Evolutionary conservation across 2,113 vertebrate species (phyloP), one percentile per base, ranked within the genome.

Genomic region (Eolophus roseicapilla): DNA sequence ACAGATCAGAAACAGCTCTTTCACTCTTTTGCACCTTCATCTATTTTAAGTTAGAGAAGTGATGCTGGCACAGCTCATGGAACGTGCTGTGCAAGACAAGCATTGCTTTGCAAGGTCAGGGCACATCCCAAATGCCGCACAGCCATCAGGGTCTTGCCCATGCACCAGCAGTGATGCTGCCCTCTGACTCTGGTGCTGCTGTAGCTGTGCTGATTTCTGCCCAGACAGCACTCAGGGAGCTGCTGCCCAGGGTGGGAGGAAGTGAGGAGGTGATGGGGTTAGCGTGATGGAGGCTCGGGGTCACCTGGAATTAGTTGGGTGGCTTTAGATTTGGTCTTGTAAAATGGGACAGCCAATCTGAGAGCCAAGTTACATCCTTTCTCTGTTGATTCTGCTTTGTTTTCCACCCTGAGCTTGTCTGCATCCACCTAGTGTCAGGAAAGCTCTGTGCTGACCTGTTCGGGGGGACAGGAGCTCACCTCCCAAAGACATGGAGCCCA

Each of bases 231-330:
- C 68, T 46, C 0, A 5, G 25, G 19, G 29, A 88, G 50, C 68
- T 74, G 71, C 76, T 67, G 62, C 86, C 44, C 0, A 0, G 44
- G 43, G 9, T 31, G 67, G 14, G 67, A 50, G 37, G 57, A 39
- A 1, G 0, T 0, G n/a, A 29, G 55, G 37, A 71, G 52, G 24
- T 1, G 2, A 50, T 14, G 11, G 46, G 46, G 20, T 82, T 43
- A 82, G 43, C 0, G 0, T 39, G 65, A 19, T 3, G 3, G 49
- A 64, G 83, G 23, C 68, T 88, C 0, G 0, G 18, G 46, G 73
- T 68, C 80, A 21, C 62, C 73, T 60, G 67, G 27, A 60, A 8
- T 90, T 67, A 28, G 46, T 65, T 3, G 2, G 10, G 27, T 67
- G 29, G 35, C 50, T 77, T 92, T 93, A 59, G 71, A 53, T 77